Percentiles rank a stretch among this genome's conserved stretches.
Conservation (phyloP, 2,113 vertebrate genomes). For the Geococcyx californianus region DNA sequence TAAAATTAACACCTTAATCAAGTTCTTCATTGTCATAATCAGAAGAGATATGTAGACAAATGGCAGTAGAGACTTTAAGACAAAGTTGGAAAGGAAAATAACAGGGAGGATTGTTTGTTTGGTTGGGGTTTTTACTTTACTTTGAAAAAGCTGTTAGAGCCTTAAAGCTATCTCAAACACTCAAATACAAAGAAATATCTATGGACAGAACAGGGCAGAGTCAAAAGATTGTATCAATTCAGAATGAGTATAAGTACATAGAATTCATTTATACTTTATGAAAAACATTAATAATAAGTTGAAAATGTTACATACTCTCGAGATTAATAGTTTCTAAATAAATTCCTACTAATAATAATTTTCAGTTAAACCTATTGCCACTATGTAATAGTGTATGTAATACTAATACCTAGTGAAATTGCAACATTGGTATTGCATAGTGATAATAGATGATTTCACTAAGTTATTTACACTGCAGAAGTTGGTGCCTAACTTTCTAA, state of each 20-base stretch:
- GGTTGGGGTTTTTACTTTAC: neutral
- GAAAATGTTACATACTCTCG: neutral
- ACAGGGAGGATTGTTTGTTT: neutral
- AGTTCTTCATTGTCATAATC: neutral
- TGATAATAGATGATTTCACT: neutral
- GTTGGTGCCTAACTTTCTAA: neutral
- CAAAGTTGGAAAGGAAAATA: neutral
- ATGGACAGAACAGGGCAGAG: neutral
- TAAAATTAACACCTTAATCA: neutral
- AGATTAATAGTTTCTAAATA: neutral
- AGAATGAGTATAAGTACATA: neutral
- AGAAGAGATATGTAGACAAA: neutral
- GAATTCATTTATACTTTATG: neutral
- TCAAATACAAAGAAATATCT: neutral
- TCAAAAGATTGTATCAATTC: neutral
- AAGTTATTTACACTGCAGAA: neutral
- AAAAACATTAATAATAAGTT: neutral
- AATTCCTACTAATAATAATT: neutral
- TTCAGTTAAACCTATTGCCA: neutral
- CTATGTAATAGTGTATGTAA: no score
- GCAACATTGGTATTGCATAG: no score
- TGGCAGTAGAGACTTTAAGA: neutral
- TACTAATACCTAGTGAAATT: neutral
- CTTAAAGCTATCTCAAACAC: neutral
- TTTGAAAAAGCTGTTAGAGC: neutral